Evolutionary conservation across 2,113 vertebrate genomes (phyloP), one percentile per base, ranked within the genome.

Genomic region (Sander lucioperca): DNA sequence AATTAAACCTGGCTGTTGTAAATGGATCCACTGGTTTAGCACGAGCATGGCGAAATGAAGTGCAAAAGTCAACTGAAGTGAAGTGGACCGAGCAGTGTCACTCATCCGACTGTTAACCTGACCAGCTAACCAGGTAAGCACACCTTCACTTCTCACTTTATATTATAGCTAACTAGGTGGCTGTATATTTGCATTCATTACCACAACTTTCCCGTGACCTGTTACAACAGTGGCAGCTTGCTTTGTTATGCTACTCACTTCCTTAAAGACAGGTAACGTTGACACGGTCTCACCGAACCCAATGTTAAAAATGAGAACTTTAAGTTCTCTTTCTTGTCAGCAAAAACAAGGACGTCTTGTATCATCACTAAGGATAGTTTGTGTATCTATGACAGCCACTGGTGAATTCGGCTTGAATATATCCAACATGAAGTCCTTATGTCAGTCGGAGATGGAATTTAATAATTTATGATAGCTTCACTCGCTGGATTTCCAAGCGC

Each of bases 161-260:
- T 2, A 2, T 3, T 3, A 4, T 4, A 23, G 12, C 0, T 56
- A 65, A 72, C 39, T 25, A 27, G 0, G 4, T 11, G 0, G 0
- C 3, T 25, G 8, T 33, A 1, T 8, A 0, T 48, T 18, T 14
- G 25, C 21, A 10, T 23, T 11, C 1, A 7, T n/a, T n/a, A 11
- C 8, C 33, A 4, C 30, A 10, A 45, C 6, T 4, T 18, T 2
- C 1, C 25, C 30, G 23, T 57, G 82, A 73, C 36, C 83, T 53
- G 71, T 45, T 73, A 56, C 69, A 54, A 13, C 58, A 39, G 39
- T 1, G 65, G 63, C 19, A 48, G 30, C n/a, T n/a, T 6, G 87
- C 89, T 90, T 90, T 90, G 91, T 87, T 86, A 4, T 87, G 82
- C 74, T 67, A 0, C 51, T 73, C 76, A 93, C 91, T 92, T 93